A percentile compares a stretch with the other conserved stretches of the same genome.
Evolutionary conservation across 2,113 vertebrate genomes (phyloP).

Genomic region (Myotis lucifugus): DNA sequence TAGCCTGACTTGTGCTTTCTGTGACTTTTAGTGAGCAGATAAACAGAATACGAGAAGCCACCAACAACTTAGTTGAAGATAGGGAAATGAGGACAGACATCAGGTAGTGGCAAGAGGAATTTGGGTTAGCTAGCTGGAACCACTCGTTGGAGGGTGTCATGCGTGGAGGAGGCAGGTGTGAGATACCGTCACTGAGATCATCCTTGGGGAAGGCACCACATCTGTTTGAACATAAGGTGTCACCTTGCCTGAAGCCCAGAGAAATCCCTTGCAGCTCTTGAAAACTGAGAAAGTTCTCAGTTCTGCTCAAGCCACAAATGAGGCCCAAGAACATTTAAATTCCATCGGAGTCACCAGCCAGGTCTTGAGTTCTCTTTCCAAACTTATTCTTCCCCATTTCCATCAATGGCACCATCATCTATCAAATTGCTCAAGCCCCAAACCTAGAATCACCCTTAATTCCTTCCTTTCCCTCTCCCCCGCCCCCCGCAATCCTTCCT

Average conservation of each 20-base stretch:
- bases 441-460: background rate
- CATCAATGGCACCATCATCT: background rate
- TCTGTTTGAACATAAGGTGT: background rate
- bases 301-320: background rate
- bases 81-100: background rate
- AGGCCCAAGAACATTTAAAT: background rate
- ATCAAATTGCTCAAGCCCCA: background rate
- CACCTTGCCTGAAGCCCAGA: background rate
- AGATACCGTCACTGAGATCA: background rate
- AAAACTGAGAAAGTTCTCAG: background rate
- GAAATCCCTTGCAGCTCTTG: background rate
- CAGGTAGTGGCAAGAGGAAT: background rate
- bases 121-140: too few species aligned
- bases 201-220: background rate
- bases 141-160: background rate
- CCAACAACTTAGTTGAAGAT: background rate
- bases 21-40: background rate
- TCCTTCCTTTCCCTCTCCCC: background rate
- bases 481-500: accelerated
- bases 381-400: background rate
- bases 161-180: background rate
- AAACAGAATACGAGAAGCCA: background rate
- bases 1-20: background rate
- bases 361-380: constrained; percentile 12
- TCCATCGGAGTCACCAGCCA: background rate